A percentile compares a stretch with the other conserved stretches of the same genome.
phyloP scores from a whole-genome alignment of 2,797 vertebrate species.

The Arremon brunneinucha region DNA sequence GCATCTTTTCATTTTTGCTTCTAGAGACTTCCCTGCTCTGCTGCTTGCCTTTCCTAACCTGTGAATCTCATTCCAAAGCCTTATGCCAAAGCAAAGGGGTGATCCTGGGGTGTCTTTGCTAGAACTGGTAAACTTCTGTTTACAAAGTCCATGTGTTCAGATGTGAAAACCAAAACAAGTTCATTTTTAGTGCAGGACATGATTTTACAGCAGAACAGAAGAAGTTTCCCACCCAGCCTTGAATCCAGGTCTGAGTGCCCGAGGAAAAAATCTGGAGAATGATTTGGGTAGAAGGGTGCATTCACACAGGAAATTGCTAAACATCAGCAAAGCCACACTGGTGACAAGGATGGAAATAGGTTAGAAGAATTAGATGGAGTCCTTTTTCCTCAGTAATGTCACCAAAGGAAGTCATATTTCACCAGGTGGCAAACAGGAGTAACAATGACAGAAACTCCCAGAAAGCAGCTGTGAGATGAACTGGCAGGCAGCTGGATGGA shows the following conservation, averaged over 20 bases:
- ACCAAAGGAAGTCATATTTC: not conserved
- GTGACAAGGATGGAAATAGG: not conserved
- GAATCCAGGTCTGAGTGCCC: not conserved
- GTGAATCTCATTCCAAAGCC: not conserved
- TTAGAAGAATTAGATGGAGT: not conserved
- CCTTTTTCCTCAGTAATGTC: not conserved
- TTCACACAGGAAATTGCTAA: conserved; percentile 8
- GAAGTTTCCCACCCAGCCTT: not conserved
- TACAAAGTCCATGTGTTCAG: not conserved
- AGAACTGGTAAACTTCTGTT: not conserved
- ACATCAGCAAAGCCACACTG: not conserved
- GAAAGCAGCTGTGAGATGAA: not conserved
- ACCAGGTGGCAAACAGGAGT: not conserved
- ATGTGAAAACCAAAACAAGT: not conserved
- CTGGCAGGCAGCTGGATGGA: not conserved
- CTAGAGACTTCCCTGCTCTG: not conserved
- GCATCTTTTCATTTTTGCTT: not conserved
- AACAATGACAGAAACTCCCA: not conserved
- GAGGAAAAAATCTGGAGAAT: not conserved
- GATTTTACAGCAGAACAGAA: not conserved
- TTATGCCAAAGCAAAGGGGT: not conserved
- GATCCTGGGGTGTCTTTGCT: not conserved
- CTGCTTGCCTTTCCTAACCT: not conserved
- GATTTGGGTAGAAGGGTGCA: not conserved
- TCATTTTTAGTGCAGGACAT: not conserved